These are phyloP conservation scores for Henricia sp. DNA, from an alignment of 53 echinoderm and acorn worm genomes.

Conservation along the genomic window DNA sequence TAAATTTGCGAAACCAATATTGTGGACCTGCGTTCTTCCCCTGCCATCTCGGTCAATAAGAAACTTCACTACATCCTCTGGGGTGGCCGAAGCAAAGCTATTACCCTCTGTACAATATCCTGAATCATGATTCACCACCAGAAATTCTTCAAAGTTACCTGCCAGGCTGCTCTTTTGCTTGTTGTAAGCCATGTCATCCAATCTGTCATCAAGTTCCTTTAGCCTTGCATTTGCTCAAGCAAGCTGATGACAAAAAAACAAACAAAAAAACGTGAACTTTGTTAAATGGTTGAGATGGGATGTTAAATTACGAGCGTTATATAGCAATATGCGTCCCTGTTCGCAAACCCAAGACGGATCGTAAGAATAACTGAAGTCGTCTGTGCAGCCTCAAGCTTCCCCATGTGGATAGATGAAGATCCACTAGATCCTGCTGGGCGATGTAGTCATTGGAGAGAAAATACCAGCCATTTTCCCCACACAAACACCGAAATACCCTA, in stretches of 20 bases:
- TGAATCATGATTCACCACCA: constrained; percentile 1
- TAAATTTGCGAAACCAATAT: background rate
- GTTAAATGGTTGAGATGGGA: background rate
- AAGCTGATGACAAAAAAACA: background rate
- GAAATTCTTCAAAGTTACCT: background rate
- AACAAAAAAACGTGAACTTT: background rate
- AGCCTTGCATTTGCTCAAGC: background rate
- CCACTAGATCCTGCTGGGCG: background rate
- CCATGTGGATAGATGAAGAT: constrained; percentile 1
- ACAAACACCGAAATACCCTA: background rate
- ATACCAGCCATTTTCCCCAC: background rate
- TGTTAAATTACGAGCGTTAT: background rate
- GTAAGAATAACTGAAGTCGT: background rate
- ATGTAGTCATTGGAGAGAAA: constrained; percentile 23
- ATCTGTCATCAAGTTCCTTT: background rate
- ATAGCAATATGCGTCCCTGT: background rate
- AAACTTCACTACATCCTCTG: background rate
- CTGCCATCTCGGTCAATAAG: background rate
- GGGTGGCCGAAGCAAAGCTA: background rate
- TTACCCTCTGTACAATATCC: constrained; percentile 11
- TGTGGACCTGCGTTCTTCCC: too few species aligned
- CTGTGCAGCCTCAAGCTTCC: constrained; percentile 1
- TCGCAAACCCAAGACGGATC: too few species aligned
- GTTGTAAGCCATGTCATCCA: background rate
- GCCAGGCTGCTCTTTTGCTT: constrained; percentile 20